Base-by-base conservation (phyloP, 2,888 invertebrate genomes). In the Branchellion lobata region DNA sequence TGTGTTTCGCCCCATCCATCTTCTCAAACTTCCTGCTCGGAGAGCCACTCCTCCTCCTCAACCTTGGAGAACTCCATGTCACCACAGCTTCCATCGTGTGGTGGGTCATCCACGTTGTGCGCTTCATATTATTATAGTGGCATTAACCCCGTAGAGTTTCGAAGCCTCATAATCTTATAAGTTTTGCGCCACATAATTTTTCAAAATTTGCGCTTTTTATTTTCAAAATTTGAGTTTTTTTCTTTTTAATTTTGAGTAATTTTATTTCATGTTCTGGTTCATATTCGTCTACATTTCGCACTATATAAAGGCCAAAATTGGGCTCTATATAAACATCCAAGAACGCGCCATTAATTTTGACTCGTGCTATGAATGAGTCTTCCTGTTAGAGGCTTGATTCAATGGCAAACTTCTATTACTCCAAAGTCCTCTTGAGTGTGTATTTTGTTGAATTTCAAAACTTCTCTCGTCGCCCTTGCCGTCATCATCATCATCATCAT, bases 1-100 rank as follows among this genome's bases (percentile, higher is more conserved):
- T 96, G 81, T 95, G 97, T 85, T 99, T 97, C 90, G 94, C 97
- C 81, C 96, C 98, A 82, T 94, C 94, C 83, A 94, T 99, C 92
- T 91, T 99, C 82, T 94, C 94, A 85, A 96, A 95, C 88, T 94
- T 94, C 79, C 90, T 99, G 83, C 91, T 99, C 79, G 96, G 98
- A 51, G 99, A 99, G 90, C 96, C 99, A 11, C 92, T 96, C 84
- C 90, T 99, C 82, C 94, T 94, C 36, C 96, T 96, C 31, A 91
- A 99, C 82, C 97, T 98, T 89, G 95, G 96, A 88, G 94, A 96
- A 79, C 94, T 95, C 83, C 94, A 95, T 88, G 90, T 99, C 29
- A 87, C 95, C 81, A 92, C 97, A 77, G 97, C 96, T 81, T 94
- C 95, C 68, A 90, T 92, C 81, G 94, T 96, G 81, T 97, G 97